These are phyloP conservation scores for Caenorhabditis angaria DNA, from an alignment of 2,888 invertebrate genomes.

Conservation along the genomic window DNA sequence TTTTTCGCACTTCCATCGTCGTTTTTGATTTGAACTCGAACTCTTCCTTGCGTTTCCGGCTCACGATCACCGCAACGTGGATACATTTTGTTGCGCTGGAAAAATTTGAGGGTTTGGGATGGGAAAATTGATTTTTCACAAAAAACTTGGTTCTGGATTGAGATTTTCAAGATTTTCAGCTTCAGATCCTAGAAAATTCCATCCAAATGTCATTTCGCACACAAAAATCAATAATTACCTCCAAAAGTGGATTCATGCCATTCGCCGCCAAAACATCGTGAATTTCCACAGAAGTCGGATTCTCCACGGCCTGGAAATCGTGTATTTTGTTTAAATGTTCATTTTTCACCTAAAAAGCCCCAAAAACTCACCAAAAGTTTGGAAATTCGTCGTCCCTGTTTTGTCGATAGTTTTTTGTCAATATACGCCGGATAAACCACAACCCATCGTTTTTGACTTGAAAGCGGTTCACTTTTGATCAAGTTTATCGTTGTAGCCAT, in stretches of 20 bases:
- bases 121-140: not conserved
- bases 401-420: constrained; percentile 89
- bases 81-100: constrained; percentile 80
- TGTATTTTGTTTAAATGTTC: not conserved
- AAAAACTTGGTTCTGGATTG: no score
- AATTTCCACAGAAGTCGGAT: constrained; percentile 93
- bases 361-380: constrained; percentile 78
- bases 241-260: constrained; percentile 86
- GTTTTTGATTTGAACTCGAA: constrained; percentile 86
- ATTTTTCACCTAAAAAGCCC: constrained; percentile 8
- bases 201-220: no score
- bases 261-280: constrained; percentile 85
- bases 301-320: constrained; percentile 82
- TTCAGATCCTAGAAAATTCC: no score
- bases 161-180: not conserved
- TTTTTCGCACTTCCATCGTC: constrained; percentile 66
- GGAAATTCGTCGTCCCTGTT: constrained; percentile 86
- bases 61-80: constrained; percentile 91
- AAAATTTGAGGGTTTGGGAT: constrained; percentile 7
- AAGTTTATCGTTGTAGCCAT: constrained; percentile 17
- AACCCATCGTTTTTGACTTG: constrained; percentile 79
- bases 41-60: constrained; percentile 82
- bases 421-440: constrained; percentile 96
- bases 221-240: constrained; percentile 75
- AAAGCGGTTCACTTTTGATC: constrained; percentile 33